Base-by-base conservation (phyloP, 2,113 vertebrate genomes). In the Dolichotis patagonum region DNA sequence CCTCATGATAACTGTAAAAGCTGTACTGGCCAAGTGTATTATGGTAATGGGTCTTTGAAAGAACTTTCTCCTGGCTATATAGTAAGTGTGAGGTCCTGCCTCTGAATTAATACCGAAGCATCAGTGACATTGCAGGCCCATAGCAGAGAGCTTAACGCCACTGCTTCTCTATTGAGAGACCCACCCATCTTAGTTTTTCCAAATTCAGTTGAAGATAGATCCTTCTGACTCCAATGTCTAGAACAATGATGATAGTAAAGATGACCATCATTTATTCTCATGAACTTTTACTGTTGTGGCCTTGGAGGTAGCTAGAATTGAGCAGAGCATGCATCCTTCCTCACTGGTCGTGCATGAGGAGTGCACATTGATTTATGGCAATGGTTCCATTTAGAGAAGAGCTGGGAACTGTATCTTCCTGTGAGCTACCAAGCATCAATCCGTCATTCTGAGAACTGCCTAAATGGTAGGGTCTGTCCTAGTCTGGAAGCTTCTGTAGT, bases 11-110 rank as follows among this genome's bases (percentile, higher is more conserved):
- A 86, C 71, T 54, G 54, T 69, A 88, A 95, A 73, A 88, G 90
- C 77, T 69, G 5, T 60, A 58, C 81, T 80, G 73, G 77, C 85
- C 69, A 90, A 92, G 90, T 54, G 32, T 65, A 83, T 97, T 84
- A 73, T 17, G 7, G 69, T 90, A 88, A 90, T 96, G 93, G 84
- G n/a, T 97, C 95, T 90, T 94, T 97, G 85, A 95, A 96, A 95
- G 62, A 83, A 28, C 89, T 90, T 0, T 1, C 41, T 94, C 35
- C 62, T 0, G 1, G 75, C 41, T 19, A 58, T 38, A 24, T 1
- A 0, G 67, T 52, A 82, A 78, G 88, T 81, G 35, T 52, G 3
- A 80, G 87, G 84, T 90, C 81, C 13, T 85, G 90, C 81, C 82
- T 97, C 94, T 85, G 84, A 88, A 88, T 92, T 93, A 83, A 97